A percentile compares a stretch with the other conserved stretches of the same genome.
phyloP scores from a whole-genome alignment of 2,888 invertebrate species.

The Matsumyia berberina region DNA sequence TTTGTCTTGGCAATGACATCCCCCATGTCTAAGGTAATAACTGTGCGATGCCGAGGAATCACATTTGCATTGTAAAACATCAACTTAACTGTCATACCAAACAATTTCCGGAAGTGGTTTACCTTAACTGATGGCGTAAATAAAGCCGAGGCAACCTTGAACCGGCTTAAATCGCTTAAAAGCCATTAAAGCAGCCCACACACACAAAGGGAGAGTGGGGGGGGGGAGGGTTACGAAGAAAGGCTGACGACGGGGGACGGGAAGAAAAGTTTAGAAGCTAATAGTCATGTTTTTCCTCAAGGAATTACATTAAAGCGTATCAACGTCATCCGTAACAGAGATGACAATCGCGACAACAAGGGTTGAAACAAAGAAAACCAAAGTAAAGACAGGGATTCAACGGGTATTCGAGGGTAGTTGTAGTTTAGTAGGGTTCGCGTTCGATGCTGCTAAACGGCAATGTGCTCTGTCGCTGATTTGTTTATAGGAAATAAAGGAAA shows the following conservation, averaged over 20 bases:
- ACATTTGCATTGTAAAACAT: slow-evolving; percentile 76
- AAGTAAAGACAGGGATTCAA: too few species aligned
- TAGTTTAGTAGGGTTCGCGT: slow-evolving; percentile 21
- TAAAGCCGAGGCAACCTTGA: slow-evolving; percentile 68
- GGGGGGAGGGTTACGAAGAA: too few species aligned
- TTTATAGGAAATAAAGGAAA: slow-evolving; percentile 78
- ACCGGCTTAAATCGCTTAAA: slow-evolving; percentile 73
- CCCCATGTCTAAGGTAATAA: slow-evolving; percentile 57
- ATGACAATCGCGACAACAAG: slow-evolving; percentile 76
- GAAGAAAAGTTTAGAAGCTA: slow-evolving; percentile 54
- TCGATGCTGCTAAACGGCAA: slow-evolving; percentile 50
- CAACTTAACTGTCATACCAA: slow-evolving; percentile 74
- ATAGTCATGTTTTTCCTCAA: slow-evolving; percentile 68
- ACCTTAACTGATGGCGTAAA: slow-evolving; percentile 75
- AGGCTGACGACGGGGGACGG: not conserved
- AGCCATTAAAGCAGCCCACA: slow-evolving; percentile 59
- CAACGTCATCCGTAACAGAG: slow-evolving; percentile 72
- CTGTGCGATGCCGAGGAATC: slow-evolving; percentile 49
- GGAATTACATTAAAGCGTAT: slow-evolving; percentile 73
- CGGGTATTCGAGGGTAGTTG: not conserved
- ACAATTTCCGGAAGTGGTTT: slow-evolving; percentile 76
- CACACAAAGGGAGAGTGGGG: too few species aligned
- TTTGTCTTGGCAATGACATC: slow-evolving; percentile 11
- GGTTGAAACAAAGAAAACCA: slow-evolving; percentile 46
- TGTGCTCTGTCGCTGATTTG: slow-evolving; percentile 72